These are phyloP conservation scores for Andrena cerasifolii DNA, from an alignment of 1,140 invertebrate genomes.

Conservation along the genomic window DNA sequence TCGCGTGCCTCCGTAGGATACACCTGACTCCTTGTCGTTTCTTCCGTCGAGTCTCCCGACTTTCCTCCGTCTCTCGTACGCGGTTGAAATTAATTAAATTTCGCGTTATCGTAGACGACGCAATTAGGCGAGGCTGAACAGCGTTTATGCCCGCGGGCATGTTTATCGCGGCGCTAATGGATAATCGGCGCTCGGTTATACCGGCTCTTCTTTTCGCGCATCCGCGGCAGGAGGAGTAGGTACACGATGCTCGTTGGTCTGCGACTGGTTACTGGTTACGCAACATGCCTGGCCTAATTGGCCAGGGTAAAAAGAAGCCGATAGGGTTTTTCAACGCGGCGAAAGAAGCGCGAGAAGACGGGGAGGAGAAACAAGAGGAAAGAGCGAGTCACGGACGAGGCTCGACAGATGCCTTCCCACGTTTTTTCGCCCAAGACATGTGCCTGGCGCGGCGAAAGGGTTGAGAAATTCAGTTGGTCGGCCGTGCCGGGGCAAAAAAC, in stretches of 20 bases:
- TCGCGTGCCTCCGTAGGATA: conserved; percentile 23
- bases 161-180: conserved; percentile 20
- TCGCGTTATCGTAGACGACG: background rate
- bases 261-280: conserved; percentile 49
- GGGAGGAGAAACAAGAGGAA: conserved; percentile 21
- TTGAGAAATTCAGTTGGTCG: conserved; percentile 74
- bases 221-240: background rate
- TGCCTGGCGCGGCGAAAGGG: conserved; percentile 77
- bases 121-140: background rate
- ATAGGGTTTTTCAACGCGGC: conserved; percentile 13
- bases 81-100: background rate
- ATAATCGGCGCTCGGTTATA: background rate
- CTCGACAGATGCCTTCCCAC: conserved; percentile 78
- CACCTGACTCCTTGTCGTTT: conserved; percentile 57
- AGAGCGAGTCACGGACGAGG: conserved; percentile 55
- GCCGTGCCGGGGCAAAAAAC: conserved; percentile 59
- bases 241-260: conserved; percentile 5
- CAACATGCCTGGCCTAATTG: conserved; percentile 47
- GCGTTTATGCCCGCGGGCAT: background rate
- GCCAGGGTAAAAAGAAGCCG: background rate
- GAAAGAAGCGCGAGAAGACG: conserved; percentile 43
- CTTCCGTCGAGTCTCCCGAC: background rate
- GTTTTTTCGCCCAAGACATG: conserved; percentile 79
- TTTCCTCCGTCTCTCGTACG: too few species aligned
- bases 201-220: background rate